Evolutionary conservation across 1,140 invertebrate genomes (phyloP), one percentile per base, ranked within the genome.

Genomic region (Hirudo medicinalis): DNA sequence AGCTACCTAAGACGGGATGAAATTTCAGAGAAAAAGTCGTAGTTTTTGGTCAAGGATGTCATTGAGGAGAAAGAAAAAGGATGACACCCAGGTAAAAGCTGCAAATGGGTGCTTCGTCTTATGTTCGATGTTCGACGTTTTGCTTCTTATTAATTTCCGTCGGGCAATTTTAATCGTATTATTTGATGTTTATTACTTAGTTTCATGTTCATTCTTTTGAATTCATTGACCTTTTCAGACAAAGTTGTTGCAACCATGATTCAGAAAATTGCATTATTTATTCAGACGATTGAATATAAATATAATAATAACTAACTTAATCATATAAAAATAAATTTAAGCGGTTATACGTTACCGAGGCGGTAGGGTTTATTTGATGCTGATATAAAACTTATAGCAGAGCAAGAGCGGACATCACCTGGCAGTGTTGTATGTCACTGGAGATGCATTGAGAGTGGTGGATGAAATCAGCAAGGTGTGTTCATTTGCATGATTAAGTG

Each of bases 391-490:
- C 25, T 67, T 71, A 36, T 53, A 74, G 73, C 73, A 74, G 49
- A 67, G 63, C 43, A 74, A 74, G 57, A 66, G 73, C 25, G 70
- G 70, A n/a, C 70, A 74, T 57, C 73, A 74, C 29, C n/a, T 80
- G 71, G 82, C 82, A 20, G 78, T 94, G 73, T 85, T 99, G 19
- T 94, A 97, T 80, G 92, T 99, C 2, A 96, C 94, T 71, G 96
- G 95, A 0, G 96, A 99, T 83, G 94, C 95, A 13, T 83, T 99
- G 29, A 85, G 96, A 13, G 95, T 99, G 0, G 96, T 99, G 0
- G 97, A 99, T 82, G 94, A 98, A 78, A 94, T 97, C 78, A 97
- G 94, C 15, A 98, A 97, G 82, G 86, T 87, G 76, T 76, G 76
- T n/a, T 63, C 76, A 55, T 67, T 74, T 55, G 29, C 29, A 63